Evolutionary conservation across 2,888 invertebrate genomes (phyloP).

Genomic region (Trisateles emortualis): DNA sequence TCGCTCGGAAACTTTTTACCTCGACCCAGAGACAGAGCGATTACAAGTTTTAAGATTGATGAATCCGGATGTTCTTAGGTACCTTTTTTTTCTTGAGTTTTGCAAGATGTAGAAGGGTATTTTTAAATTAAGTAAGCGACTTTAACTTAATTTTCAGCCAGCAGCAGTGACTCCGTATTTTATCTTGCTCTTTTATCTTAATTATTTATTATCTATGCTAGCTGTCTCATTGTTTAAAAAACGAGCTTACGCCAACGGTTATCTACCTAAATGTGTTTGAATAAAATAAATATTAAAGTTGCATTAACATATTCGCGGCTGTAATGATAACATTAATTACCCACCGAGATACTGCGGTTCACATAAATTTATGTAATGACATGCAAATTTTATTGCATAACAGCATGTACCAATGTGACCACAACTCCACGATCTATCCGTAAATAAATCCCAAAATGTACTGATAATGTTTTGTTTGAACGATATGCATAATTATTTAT

Average conservation of each 20-base stretch:
- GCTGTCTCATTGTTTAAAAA: slow-evolving; percentile 16
- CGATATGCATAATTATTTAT: too few species aligned
- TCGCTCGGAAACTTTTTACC: slow-evolving; percentile 52
- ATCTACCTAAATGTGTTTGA: slow-evolving; percentile 14
- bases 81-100: slow-evolving; percentile 54
- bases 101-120: slow-evolving; percentile 47
- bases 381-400: slow-evolving; percentile 59
- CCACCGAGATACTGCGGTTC: slow-evolving; percentile 39
- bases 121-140: slow-evolving; percentile 61
- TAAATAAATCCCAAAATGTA: slow-evolving; percentile 32
- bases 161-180: slow-evolving; percentile 42
- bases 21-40: slow-evolving; percentile 60
- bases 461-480: slow-evolving; percentile 3
- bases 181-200: slow-evolving; percentile 44
- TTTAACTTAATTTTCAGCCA: slow-evolving; percentile 50
- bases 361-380: slow-evolving; percentile 53
- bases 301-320: slow-evolving; percentile 22
- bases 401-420: slow-evolving; percentile 45
- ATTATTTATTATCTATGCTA: slow-evolving; percentile 28
- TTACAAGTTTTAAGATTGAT: slow-evolving; percentile 79
- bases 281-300: slow-evolving; percentile 22
- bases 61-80: slow-evolving; percentile 63
- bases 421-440: slow-evolving; percentile 32
- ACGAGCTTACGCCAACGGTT: slow-evolving; percentile 6
- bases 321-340: slow-evolving; percentile 50